phyloP scores from a whole-genome alignment of 2,888 invertebrate species.

The Cotesia congregata region DNA sequence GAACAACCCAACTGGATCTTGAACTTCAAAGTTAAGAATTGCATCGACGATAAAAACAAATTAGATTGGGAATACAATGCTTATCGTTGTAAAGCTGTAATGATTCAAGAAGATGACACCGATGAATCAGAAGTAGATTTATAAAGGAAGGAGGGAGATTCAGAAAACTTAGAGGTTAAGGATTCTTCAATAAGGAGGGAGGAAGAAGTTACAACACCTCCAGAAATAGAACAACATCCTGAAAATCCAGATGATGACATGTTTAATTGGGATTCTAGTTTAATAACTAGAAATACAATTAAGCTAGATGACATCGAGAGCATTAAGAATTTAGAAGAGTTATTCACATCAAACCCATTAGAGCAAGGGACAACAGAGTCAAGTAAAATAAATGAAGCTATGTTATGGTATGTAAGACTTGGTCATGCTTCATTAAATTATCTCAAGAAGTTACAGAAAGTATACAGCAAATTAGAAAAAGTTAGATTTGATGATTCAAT shows the following conservation, averaged over 20 bases:
- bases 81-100: slow-evolving; percentile 28
- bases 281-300: slow-evolving; percentile 11
- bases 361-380: neutral
- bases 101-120: slow-evolving; percentile 29
- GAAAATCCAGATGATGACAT: slow-evolving; percentile 18
- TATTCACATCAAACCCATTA: slow-evolving; percentile 7
- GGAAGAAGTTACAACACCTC: slow-evolving; percentile 8
- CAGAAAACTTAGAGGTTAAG: neutral
- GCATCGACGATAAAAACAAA: slow-evolving; percentile 19
- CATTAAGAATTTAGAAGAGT: slow-evolving; percentile 2
- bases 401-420: slow-evolving; percentile 41
- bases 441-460: slow-evolving; percentile 34
- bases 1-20: too few relatives aligned
- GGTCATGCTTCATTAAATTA: slow-evolving; percentile 25
- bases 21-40: neutral
- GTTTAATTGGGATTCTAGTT: slow-evolving; percentile 13
- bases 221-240: slow-evolving; percentile 6
- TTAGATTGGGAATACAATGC: slow-evolving; percentile 22
- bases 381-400: slow-evolving; percentile 13
- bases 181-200: slow-evolving; percentile 37
- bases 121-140: slow-evolving; percentile 26
- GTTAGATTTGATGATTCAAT: slow-evolving; percentile 39
- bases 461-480: slow-evolving; percentile 30
- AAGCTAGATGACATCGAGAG: slow-evolving; percentile 28
- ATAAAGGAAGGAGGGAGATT: slow-evolving; percentile 32